Evolutionary conservation across 1,140 invertebrate genomes (phyloP), one percentile per base, ranked within the genome.

Genomic region (Anadara kagoshimensis): DNA sequence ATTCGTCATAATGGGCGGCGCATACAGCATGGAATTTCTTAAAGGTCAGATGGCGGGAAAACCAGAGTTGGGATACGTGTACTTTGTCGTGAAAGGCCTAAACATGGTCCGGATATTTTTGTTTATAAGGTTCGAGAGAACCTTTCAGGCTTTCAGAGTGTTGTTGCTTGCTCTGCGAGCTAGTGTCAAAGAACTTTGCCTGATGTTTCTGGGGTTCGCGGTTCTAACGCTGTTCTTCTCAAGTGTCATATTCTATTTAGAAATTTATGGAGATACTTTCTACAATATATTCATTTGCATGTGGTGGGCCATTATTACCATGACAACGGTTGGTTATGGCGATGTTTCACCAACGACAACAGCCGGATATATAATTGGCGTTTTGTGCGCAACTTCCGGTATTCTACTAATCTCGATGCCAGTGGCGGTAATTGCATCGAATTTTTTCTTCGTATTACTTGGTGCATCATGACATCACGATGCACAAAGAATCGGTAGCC

Each of bases 261-360:
- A 85, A 73, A 69, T 79, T 7, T 66, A 75, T 12, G 54, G 68
- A 16, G 69, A 71, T 36, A 64, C 54, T 26, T 82, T 86, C 58
- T 41, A 45, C 5, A 96, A 95, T 90, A 98, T 98, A 91, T 96
- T 97, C 10, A 90, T 96, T 65, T 96, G 96, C 20, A 91, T 98
- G 67, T 99, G 97, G 97, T 99, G 97, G 97, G 97, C 97, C 18
- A 91, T 98, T 86, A 96, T 98, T 75, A 99, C 97, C 51, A 98
- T 98, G 96, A 98, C 97, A 74, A 99, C 97, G 0, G 97, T 98
- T 41, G 97, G 97, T 29, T 98, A 98, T 87, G 97, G 97, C 26
- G 87, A 88, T 64, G 77, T 85, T 24, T 64, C 58, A 11, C 83
- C 83, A 29, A 73, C 62, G 36, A 73, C 75, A 5, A 22, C 26